Evolutionary conservation across 2,797 vertebrate genomes (phyloP).

Genomic region (Mastacembelus armatus): DNA sequence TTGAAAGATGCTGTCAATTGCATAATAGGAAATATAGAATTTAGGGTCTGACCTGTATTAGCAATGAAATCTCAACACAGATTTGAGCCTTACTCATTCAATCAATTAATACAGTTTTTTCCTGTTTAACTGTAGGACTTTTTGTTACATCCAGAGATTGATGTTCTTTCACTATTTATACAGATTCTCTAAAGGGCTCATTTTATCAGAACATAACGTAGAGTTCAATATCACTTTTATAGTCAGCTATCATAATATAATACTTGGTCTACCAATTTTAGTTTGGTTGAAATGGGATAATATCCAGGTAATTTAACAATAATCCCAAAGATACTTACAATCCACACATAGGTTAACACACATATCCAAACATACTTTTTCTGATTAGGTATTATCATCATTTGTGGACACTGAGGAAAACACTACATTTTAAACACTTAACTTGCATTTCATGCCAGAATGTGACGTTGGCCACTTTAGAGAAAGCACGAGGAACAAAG

Average conservation of each 20-base stretch:
- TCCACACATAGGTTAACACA: not conserved
- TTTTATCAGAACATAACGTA: too few species aligned
- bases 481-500: constrained; percentile 7
- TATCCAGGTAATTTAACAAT: not conserved
- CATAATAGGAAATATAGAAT: too few species aligned
- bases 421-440: constrained; percentile 8
- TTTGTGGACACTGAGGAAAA: not conserved
- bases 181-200: too few species aligned
- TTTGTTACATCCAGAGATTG: too few species aligned
- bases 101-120: too few species aligned
- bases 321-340: constrained; percentile 2
- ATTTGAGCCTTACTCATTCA: too few species aligned
- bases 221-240: constrained; percentile 6
- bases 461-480: not conserved
- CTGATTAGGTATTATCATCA: not conserved
- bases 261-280: not conserved
- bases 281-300: not conserved
- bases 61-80: too few species aligned
- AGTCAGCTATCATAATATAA: not conserved
- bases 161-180: too few species aligned
- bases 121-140: too few species aligned
- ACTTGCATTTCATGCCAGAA: not conserved
- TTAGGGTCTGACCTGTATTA: too few species aligned
- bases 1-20: too few species aligned
- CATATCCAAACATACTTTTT: not conserved